Base-by-base conservation (phyloP, 2,888 invertebrate genomes). In the Chaitophorus viminalis region DNA sequence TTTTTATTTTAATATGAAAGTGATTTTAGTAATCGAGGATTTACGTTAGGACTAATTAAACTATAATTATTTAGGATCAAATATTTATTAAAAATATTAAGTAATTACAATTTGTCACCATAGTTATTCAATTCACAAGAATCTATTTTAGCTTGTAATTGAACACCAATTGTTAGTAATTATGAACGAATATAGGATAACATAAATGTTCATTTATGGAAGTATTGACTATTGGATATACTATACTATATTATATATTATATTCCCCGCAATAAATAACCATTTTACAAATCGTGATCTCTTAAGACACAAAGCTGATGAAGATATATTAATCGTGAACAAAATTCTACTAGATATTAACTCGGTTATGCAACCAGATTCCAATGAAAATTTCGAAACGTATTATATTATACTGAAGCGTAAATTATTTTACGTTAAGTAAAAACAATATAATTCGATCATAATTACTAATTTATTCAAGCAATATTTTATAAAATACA, bases 301-400 rank as follows among this genome's bases (percentile, higher is more conserved):
- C 17, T 54, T 31, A 14, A 31, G n/a, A 79, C 70, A 54, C 33
- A 29, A 86, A 17, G 17, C 36, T 65, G 29, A 75, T 39, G 76
- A 76, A 14, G 31, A 86, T 86, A 60, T 18, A 79, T 72, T 36
- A 72, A 72, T 74, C 86, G 79, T 86, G 79, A 86, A 33, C 36
- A 78, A 60, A 78, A 86, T 79, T 31, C 3, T 79, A 70, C 21
- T 31, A 72, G 9, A 84, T n/a, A 77, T 77, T 72, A 85, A 72
- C 86, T 36, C 31, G 36, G 68, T 86, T 52, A 21, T 78, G 86
- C 17, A 86, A 86, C 31, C 39, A 29, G 31, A 86, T 74, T 86
- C 72, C 60, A 25, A 79, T 39, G 17, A 60, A 79, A 72, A 86
- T 86, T 86, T 60, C 72, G 60, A 78, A 79, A 86, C 60, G 3